Conservation (phyloP, 2,113 vertebrate species). For the Muntiacus reevesi region DNA sequence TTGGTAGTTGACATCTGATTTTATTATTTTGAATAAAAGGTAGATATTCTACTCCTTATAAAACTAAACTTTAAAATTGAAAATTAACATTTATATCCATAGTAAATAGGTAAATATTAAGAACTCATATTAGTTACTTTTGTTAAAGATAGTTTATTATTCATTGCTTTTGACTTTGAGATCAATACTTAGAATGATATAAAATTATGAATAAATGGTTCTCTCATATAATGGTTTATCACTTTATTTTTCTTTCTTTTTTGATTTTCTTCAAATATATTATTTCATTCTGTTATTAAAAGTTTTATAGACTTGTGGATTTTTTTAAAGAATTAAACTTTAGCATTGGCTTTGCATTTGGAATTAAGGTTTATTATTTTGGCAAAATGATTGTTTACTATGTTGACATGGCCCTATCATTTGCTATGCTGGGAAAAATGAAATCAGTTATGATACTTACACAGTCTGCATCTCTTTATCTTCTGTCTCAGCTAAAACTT, state of each 20-base stretch:
- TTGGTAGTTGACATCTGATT: background rate
- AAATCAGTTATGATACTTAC: background rate
- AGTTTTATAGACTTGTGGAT: background rate
- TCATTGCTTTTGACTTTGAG: constrained; percentile 14
- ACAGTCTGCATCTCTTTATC: background rate
- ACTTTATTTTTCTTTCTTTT: background rate
- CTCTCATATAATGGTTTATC: background rate
- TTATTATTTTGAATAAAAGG: constrained; percentile 5
- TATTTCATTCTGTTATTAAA: background rate
- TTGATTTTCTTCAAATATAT: background rate
- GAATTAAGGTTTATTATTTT: constrained; percentile 31
- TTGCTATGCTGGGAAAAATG: constrained; percentile 17
- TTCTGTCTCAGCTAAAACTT: constrained; percentile 20
- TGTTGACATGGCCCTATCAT: background rate
- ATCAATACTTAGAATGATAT: constrained; percentile 26
- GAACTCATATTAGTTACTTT: background rate
- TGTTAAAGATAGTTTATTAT: background rate
- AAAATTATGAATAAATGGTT: constrained; percentile 7
- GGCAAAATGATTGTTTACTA: background rate
- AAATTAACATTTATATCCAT: background rate
- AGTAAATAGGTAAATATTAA: background rate
- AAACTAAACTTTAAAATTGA: constrained; percentile 6
- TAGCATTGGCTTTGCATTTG: background rate
- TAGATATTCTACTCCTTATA: background rate
- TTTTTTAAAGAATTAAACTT: background rate